Evolutionary conservation across 2,113 vertebrate genomes (phyloP).

Genomic region (Tylochromis polylepis): DNA sequence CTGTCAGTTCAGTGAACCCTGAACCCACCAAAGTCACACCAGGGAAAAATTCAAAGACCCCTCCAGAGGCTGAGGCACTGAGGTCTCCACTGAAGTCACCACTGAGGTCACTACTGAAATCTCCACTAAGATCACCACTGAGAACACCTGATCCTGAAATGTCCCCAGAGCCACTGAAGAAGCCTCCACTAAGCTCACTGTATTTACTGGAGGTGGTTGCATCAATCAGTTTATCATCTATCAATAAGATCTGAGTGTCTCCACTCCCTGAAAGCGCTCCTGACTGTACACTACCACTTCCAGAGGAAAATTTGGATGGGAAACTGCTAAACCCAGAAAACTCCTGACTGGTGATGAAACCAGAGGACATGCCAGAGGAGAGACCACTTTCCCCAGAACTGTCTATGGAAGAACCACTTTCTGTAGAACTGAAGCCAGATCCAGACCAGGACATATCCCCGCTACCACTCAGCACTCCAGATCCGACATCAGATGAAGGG

Average conservation of each 20-base stretch:
- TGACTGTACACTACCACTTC: slow-evolving; percentile 61
- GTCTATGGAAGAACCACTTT: slow-evolving; percentile 23
- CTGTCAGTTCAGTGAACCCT: slow-evolving; percentile 72
- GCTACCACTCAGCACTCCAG: slow-evolving; percentile 37
- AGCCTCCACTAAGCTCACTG: slow-evolving; percentile 75
- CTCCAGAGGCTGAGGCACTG: slow-evolving; percentile 73
- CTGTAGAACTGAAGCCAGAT: slow-evolving; percentile 34
- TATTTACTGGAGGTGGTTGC: slow-evolving; percentile 49
- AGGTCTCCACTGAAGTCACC: background rate
- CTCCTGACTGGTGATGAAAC: slow-evolving; percentile 31
- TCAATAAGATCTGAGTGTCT: slow-evolving; percentile 66
- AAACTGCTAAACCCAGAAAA: slow-evolving; percentile 69
- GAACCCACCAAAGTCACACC: slow-evolving; percentile 77
- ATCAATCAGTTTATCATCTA: slow-evolving; percentile 72
- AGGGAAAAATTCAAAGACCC: slow-evolving; percentile 67
- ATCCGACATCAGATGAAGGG: slow-evolving; percentile 19
- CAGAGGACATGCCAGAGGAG: slow-evolving; percentile 42
- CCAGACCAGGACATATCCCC: slow-evolving; percentile 38
- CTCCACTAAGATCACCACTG: slow-evolving; percentile 20
- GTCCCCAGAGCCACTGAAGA: slow-evolving; percentile 75
- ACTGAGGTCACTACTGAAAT: slow-evolving; percentile 38
- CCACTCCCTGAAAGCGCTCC: slow-evolving; percentile 60
- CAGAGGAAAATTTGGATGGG: slow-evolving; percentile 69
- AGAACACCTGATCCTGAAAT: slow-evolving; percentile 62
- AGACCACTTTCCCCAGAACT: slow-evolving; percentile 71